Base-by-base conservation (phyloP, 35 echinoderm and acorn worm species). In the Apostichopus californicus region DNA sequence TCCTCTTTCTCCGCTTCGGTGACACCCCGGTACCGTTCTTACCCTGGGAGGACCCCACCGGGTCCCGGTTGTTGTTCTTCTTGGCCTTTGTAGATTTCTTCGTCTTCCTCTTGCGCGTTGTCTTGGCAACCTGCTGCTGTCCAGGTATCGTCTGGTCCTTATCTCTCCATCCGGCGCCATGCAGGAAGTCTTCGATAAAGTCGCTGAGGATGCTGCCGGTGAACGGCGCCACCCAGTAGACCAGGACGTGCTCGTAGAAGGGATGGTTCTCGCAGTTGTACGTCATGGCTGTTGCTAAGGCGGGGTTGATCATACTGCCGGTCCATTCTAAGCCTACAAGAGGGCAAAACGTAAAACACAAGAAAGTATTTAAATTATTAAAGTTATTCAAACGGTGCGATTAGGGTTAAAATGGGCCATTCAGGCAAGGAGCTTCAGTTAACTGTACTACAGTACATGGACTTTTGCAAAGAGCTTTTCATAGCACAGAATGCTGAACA, bases 241-340 rank as follows among this genome's bases (percentile, higher is more conserved):
- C 91, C 20, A 93, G 63, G n/a, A 94, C 52, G 55, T 96, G 95
- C 79, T 96, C 95, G 34, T 90, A 73, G 6, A 96, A 75, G 0
- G 77, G 91, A 60, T 96, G 95, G 55, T 91, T 86, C 64, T 93
- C 87, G 60, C 95, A 96, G 73, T 96, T 96, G 95, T 90, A 94
- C 8, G 95, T 94, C 70, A 94, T 80, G 3, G 91, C 91, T 52
- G 95, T 96, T 9, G 95, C 95, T 80, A 96, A 73, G 25, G 95
- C 95, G 14, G 95, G 95, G 87, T 96, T 96, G 17, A 96, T 72
- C 93, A 94, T 96, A 91, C 94, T 96, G 23, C 95, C 95, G 26
- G 95, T 96, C 93, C 93, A 96, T 11, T 96, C 93, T 52, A 94
- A 55, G 66, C 95, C 95, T 96, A 61, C 58, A 24, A 77, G 8